These are phyloP conservation scores for Distichodus sexfasciatus DNA, from an alignment of 2,797 vertebrate species.

Conservation along the genomic window DNA sequence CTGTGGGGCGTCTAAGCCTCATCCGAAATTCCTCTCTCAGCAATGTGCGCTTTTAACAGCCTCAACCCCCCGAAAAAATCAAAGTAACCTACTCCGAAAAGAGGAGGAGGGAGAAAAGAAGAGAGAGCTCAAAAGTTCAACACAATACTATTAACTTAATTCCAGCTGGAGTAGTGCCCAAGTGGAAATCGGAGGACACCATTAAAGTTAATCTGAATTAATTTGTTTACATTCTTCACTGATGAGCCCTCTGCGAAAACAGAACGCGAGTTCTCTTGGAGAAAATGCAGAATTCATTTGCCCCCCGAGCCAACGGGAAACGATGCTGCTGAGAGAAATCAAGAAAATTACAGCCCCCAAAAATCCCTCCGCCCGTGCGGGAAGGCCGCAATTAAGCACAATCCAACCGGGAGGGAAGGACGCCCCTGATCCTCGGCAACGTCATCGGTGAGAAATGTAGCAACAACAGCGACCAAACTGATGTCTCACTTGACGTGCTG, in stretches of 20 bases:
- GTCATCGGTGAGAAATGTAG: no score
- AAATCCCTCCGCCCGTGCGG: background rate
- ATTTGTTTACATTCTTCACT: conserved; percentile 59
- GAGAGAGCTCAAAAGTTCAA: conserved; percentile 7
- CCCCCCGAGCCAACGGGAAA: background rate
- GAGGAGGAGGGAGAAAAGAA: conserved; percentile 5
- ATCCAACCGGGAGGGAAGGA: background rate
- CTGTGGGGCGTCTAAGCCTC: conserved; percentile 31
- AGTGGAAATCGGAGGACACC: conserved; percentile 53
- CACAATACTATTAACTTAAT: conserved; percentile 49
- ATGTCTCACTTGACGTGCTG: no score
- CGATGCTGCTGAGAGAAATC: background rate
- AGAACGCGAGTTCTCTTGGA: conserved; percentile 12
- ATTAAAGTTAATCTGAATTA: conserved; percentile 59
- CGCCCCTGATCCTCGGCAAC: background rate
- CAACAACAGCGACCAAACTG: no score
- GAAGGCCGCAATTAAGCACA: background rate
- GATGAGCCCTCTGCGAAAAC: conserved; percentile 40
- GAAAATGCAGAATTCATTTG: conserved; percentile 20
- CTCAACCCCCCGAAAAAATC: background rate
- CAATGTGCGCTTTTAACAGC: conserved; percentile 13
- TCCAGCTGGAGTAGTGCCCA: conserved; percentile 44
- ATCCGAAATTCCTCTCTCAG: conserved; percentile 27
- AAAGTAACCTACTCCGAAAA: conserved; percentile 4
- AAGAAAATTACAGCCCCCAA: background rate